A percentile compares a stretch with the other conserved stretches of the same genome.
Evolutionary conservation across 2,113 vertebrate species (phyloP).

Genomic region (Alaudala cheleensis): DNA sequence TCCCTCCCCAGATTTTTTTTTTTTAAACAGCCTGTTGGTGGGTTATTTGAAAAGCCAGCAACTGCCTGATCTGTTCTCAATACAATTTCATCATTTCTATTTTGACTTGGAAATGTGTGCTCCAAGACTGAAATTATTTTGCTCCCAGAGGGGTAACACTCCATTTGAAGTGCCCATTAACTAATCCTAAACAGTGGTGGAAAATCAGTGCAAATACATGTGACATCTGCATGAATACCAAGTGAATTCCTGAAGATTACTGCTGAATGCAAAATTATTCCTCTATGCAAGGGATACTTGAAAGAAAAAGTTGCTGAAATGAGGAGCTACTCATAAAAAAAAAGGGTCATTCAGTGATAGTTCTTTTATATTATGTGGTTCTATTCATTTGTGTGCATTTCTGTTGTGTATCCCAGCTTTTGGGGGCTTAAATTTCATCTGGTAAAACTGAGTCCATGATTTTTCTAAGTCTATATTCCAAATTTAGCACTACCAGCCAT

Average conservation of each 20-base stretch:
- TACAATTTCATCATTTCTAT: conserved; percentile 28
- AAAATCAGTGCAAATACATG: conserved; percentile 52
- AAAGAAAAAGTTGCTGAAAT: conserved; percentile 41
- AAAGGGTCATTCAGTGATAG: background rate
- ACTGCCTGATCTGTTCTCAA: conserved; percentile 25
- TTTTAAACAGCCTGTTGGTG: background rate
- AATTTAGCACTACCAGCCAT: background rate
- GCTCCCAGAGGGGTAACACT: conserved; percentile 58
- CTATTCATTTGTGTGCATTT: background rate
- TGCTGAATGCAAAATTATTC: conserved; percentile 63
- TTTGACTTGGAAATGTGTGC: conserved; percentile 1
- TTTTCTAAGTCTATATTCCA: background rate
- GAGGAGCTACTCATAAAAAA: conserved; percentile 19
- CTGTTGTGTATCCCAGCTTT: background rate
- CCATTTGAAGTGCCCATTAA: conserved; percentile 72
- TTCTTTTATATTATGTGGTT: background rate
- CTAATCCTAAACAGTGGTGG: conserved; percentile 52
- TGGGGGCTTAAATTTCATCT: background rate
- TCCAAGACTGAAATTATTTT: conserved; percentile 55
- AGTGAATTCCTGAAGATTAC: background rate
- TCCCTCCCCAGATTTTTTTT: background rate
- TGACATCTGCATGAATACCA: conserved; percentile 32
- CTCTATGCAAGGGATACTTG: conserved; percentile 41
- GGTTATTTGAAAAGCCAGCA: conserved; percentile 45
- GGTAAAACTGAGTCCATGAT: background rate